These are phyloP conservation scores for Dione juno DNA, from an alignment of 2,888 invertebrate species.

Conservation along the genomic window DNA sequence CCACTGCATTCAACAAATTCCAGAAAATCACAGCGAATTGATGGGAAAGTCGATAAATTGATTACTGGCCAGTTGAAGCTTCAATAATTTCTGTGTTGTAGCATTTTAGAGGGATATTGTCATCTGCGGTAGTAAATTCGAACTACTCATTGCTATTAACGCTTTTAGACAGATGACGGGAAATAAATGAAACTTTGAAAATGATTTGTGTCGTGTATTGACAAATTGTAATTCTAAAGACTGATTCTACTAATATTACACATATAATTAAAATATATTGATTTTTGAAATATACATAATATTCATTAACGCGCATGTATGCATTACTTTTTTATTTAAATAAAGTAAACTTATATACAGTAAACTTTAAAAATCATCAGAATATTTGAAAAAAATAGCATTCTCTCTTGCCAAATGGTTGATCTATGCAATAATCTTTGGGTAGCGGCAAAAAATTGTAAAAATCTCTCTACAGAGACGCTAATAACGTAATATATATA, in stretches of 20 bases:
- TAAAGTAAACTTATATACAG: too few species aligned
- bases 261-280: background rate
- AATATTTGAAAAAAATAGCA: too few species aligned
- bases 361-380: too few species aligned
- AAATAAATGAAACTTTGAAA: background rate
- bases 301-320: too few species aligned
- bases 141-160: conserved; percentile 13
- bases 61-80: conserved; percentile 18
- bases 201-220: background rate
- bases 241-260: background rate
- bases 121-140: conserved; percentile 18
- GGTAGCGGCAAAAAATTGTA: too few species aligned
- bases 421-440: too few species aligned
- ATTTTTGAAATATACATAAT: too few species aligned
- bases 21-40: conserved; percentile 27
- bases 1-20: conserved; percentile 33
- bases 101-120: conserved; percentile 12
- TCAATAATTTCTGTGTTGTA: conserved; percentile 22
- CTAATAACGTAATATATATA: too few species aligned
- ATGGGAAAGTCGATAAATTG: conserved; percentile 31
- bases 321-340: too few species aligned
- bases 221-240: background rate
- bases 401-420: too few species aligned
- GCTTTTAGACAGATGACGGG: background rate
- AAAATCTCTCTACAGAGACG: too few species aligned